phyloP scores from a whole-genome alignment of 2,888 invertebrate genomes.

The Neoscelio sp. region DNA sequence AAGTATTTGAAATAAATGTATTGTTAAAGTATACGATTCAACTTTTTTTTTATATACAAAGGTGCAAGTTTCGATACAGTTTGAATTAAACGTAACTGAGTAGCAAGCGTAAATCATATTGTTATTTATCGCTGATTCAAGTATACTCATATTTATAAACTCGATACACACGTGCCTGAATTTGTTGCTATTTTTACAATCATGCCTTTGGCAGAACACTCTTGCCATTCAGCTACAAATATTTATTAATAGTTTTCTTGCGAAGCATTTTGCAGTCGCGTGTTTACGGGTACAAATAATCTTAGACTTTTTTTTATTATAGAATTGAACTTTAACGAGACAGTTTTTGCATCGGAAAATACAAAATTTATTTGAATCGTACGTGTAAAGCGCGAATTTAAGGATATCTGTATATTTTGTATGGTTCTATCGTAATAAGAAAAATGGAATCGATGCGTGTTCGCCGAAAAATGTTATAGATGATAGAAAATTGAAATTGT shows the following conservation, averaged over 20 bases:
- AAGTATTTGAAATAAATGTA: slow-evolving; percentile 26
- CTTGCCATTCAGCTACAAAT: slow-evolving; percentile 57
- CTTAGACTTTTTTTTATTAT: slow-evolving; percentile 8
- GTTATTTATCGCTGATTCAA: slow-evolving; percentile 59
- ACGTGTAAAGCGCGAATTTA: background rate
- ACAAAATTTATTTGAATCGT: no score
- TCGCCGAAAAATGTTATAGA: no score
- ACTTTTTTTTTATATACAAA: background rate
- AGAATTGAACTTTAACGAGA: slow-evolving; percentile 3
- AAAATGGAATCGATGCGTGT: slow-evolving; percentile 10
- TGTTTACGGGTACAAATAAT: slow-evolving; percentile 28
- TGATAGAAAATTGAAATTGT: no score
- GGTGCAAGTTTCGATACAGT: slow-evolving; percentile 18
- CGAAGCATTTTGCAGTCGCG: slow-evolving; percentile 34
- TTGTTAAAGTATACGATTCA: no score
- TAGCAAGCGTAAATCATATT: slow-evolving; percentile 38
- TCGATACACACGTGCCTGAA: slow-evolving; percentile 55
- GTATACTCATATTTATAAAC: slow-evolving; percentile 66
- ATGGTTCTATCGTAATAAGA: no score
- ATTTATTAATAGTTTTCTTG: slow-evolving; percentile 59
- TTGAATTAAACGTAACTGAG: slow-evolving; percentile 13
- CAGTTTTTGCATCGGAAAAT: no score
- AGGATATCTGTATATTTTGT: no score
- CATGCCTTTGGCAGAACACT: slow-evolving; percentile 55
- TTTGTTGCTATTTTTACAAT: slow-evolving; percentile 62